These are phyloP conservation scores for Tetramorium parvispinum DNA, from an alignment of 1,140 invertebrate genomes.

Conservation along the genomic window DNA sequence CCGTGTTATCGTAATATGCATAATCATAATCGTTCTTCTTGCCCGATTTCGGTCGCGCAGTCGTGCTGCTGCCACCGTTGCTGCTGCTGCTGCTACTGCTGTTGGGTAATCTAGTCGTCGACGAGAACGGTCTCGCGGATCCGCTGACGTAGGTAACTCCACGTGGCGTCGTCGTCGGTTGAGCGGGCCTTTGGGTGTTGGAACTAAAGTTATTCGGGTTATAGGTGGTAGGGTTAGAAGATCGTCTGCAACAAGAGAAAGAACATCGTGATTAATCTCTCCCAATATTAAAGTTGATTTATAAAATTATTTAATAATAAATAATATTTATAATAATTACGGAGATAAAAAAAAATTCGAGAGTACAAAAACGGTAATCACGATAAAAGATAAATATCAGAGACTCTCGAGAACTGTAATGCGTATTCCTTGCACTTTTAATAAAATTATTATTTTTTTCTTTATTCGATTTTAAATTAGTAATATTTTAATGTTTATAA, in stretches of 20 bases:
- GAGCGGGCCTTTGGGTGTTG: constrained; percentile 74
- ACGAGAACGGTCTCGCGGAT: constrained; percentile 80
- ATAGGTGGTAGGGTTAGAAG: constrained; percentile 76
- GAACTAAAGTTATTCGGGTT: constrained; percentile 79
- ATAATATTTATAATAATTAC: too few species aligned
- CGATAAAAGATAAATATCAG: background rate
- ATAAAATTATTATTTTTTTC: background rate
- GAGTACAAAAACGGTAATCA: background rate
- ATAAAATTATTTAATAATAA: background rate
- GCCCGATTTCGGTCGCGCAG: constrained; percentile 74
- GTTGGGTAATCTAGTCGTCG: constrained; percentile 75
- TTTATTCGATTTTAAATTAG: background rate
- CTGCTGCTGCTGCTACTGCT: constrained; percentile 21
- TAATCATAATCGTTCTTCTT: constrained; percentile 85
- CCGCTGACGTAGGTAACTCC: constrained; percentile 78
- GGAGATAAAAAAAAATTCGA: background rate
- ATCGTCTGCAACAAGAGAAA: constrained; percentile 73
- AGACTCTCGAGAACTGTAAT: background rate
- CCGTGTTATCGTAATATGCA: constrained; percentile 84
- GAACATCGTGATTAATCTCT: background rate
- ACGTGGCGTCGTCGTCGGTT: constrained; percentile 75
- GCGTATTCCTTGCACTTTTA: background rate
- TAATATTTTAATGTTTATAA: background rate
- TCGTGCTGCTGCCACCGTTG: constrained; percentile 71
- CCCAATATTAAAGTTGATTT: background rate